These are phyloP conservation scores for Cepaea hortensis DNA, from an alignment of 2,888 invertebrate genomes.

Conservation along the genomic window DNA sequence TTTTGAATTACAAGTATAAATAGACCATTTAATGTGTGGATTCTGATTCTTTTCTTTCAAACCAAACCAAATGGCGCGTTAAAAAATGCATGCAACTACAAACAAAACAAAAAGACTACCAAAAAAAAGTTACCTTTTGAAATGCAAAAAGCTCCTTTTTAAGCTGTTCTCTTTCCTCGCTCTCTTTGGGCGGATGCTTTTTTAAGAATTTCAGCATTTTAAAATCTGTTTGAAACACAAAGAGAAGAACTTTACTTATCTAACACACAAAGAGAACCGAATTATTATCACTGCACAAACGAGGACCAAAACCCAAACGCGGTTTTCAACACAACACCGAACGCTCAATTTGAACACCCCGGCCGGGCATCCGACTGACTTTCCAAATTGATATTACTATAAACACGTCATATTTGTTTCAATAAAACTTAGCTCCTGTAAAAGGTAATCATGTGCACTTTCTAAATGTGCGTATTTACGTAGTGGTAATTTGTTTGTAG, in stretches of 20 bases:
- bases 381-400: background rate
- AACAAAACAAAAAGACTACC: background rate
- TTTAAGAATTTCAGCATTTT: constrained; percentile 70
- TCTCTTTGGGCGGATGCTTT: constrained; percentile 81
- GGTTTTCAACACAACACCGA: background rate
- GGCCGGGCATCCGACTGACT: too few relatives aligned
- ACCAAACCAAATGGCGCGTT: too few relatives aligned
- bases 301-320: background rate
- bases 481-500: too few relatives aligned
- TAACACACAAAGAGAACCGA: constrained; percentile 11
- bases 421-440: too few relatives aligned
- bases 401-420: too few relatives aligned
- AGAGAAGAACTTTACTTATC: background rate
- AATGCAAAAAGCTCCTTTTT: constrained; percentile 96
- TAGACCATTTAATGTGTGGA: too few relatives aligned
- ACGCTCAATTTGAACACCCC: background rate
- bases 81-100: too few relatives aligned
- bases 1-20: too few relatives aligned
- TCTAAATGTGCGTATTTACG: too few relatives aligned
- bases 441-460: too few relatives aligned
- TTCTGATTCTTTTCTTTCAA: too few relatives aligned
- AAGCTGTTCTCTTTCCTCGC: constrained; percentile 92
- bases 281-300: background rate
- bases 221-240: background rate
- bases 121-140: constrained; percentile 85